Base-by-base conservation (phyloP, 2,797 vertebrate species). In the Falco biarmicus region DNA sequence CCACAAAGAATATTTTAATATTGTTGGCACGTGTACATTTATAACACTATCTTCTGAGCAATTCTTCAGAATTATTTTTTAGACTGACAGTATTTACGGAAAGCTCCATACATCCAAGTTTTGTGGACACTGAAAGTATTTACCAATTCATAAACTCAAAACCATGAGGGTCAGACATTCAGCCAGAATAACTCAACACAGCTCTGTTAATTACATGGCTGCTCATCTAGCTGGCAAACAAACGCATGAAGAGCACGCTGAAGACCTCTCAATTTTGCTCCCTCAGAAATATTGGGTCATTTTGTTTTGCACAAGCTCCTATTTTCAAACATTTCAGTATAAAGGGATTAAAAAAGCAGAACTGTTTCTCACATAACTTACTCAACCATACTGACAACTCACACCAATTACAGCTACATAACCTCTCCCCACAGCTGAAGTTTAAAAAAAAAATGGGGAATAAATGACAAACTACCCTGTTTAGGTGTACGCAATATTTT, bases 21-120 rank as follows among this genome's bases (percentile, higher is more conserved):
- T 37, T 73, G 39, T n/a, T 95, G 83, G 32, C 65, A 96, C 4
- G 5, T 45, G 9, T 19, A 1, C 81, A 76, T 96, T 84, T 94
- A 68, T 60, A 96, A 74, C 56, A 82, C 76, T 83, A 86, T 93
- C 85, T 90, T 91, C 68, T 84, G 50, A 96, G 43, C 37, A 39
- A 80, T 45, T 89, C 90, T 85, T 86, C 53, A 50, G 59, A 80
- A 88, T 63, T 89, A 77, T 82, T 97, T 97, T 86, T 93, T 77
- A 66, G 74, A 68, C 60, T 88, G 64, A 89, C 7, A 79, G 22
- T 60, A 91, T 91, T 95, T 90, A 63, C 7, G 5, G 84, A 94
- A 87, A 73, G 59, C 50, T 78, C 79, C 54, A 89, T 56, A 59
- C 41, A 90, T 75, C 43, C 3, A 32, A 91, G 60, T 85, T 94